Conservation (phyloP, 2,113 vertebrate species). For the Nannobrachium achirus region DNA sequence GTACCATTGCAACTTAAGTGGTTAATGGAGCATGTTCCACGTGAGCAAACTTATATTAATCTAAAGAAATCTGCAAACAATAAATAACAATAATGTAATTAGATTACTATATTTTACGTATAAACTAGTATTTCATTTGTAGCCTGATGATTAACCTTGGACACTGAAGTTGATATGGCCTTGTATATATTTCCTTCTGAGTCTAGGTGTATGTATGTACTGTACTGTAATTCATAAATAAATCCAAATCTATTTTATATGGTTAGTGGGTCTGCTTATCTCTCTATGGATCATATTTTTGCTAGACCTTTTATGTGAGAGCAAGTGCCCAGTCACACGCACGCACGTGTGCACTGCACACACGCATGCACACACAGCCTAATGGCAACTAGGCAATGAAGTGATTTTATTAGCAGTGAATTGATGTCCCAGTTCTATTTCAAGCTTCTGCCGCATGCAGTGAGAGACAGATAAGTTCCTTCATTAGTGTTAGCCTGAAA, state of each 20-base stretch:
- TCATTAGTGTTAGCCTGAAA: constrained; percentile 58
- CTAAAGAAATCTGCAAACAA: too few species aligned
- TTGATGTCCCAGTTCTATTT: constrained; percentile 55
- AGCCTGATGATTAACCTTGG: too few species aligned
- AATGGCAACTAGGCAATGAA: too few species aligned
- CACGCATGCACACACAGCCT: constrained; percentile 6
- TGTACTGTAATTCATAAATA: not conserved
- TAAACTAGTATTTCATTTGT: too few species aligned
- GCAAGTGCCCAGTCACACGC: not conserved
- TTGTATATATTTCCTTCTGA: not conserved
- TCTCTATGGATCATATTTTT: constrained; percentile 1
- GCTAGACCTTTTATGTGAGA: constrained; percentile 15
- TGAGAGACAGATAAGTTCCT: constrained; percentile 52
- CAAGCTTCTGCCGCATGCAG: constrained; percentile 44
- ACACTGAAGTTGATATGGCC: not conserved
- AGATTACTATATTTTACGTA: too few species aligned
- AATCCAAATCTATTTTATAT: constrained; percentile 4
- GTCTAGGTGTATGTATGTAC: not conserved
- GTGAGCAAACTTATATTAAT: too few species aligned
- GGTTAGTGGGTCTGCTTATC: constrained; percentile 13
- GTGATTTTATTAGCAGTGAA: constrained; percentile 25
- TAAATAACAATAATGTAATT: too few species aligned
- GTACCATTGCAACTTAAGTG: too few species aligned
- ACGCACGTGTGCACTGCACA: not conserved
- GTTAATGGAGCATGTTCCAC: too few species aligned